Evolutionary conservation across 2,888 invertebrate species (phyloP).

Genomic region (Acanthosepion esculentum): DNA sequence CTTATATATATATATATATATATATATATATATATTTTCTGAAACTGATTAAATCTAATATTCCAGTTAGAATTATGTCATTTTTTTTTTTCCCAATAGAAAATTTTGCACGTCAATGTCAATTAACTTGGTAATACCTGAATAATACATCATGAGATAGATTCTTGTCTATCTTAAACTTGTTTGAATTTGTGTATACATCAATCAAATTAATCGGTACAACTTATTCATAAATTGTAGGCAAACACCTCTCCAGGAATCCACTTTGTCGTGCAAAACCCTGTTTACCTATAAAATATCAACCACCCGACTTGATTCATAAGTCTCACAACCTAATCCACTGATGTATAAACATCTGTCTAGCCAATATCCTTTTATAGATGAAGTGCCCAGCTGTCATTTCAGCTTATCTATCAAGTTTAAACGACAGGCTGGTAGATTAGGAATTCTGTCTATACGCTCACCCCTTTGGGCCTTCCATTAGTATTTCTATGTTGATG

Average conservation of each 20-base stretch:
- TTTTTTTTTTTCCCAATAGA: no score
- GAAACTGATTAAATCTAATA: no score
- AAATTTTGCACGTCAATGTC: background rate
- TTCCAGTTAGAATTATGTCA: no score
- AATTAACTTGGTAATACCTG: background rate
- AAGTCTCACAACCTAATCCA: background rate
- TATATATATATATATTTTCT: no score
- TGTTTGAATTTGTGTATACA: background rate
- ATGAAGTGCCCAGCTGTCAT: background rate
- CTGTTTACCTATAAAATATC: slow-evolving; percentile 2
- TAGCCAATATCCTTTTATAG: background rate
- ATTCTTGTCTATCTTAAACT: background rate
- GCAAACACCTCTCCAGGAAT: background rate
- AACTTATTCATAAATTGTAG: background rate
- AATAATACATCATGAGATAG: background rate
- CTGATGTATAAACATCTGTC: background rate
- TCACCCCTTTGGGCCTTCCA: no score
- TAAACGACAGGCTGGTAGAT: no score
- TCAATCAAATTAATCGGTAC: background rate
- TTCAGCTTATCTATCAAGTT: background rate
- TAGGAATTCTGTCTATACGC: no score
- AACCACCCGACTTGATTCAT: background rate
- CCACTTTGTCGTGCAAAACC: background rate
- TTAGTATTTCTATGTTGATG: no score
- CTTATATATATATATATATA: no score